Percentiles rank a stretch among this genome's conserved stretches.
Evolutionary conservation across 2,113 vertebrate genomes (phyloP).

Genomic region (Sciurus niger): DNA sequence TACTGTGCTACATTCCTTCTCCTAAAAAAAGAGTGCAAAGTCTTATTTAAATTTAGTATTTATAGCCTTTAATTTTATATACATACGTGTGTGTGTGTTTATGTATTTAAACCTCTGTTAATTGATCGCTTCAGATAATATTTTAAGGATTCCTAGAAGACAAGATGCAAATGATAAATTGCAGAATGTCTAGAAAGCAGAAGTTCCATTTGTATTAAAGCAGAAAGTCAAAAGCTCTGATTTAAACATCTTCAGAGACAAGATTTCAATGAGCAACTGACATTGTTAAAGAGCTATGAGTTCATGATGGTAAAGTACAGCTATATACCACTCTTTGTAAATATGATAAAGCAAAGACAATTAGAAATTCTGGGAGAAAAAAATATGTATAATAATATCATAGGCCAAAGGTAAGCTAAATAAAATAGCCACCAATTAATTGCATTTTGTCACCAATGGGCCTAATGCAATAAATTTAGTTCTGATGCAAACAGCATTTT

Average conservation of each 20-base stretch:
- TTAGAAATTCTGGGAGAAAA: background rate
- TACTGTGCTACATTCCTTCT: background rate
- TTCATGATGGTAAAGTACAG: background rate
- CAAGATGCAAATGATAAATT: background rate
- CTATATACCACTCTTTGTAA: background rate
- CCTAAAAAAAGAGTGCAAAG: background rate
- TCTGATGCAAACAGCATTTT: background rate
- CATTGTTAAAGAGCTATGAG: background rate
- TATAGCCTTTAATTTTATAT: background rate
- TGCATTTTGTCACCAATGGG: background rate
- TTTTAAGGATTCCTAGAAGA: background rate
- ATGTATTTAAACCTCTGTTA: background rate
- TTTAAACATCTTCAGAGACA: background rate
- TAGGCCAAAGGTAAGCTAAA: background rate
- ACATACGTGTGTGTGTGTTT: too few relatives aligned
- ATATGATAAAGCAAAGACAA: background rate
- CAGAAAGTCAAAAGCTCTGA: conserved; percentile 2
- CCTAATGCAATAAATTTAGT: background rate
- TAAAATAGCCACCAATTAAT: background rate
- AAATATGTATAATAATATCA: background rate
- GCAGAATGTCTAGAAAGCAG: background rate
- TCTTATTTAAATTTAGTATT: background rate
- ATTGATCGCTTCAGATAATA: background rate
- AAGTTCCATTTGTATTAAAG: background rate
- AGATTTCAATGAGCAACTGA: background rate